Conservation (phyloP, 2,888 invertebrate genomes). For the Ptychoptera contaminata region DNA sequence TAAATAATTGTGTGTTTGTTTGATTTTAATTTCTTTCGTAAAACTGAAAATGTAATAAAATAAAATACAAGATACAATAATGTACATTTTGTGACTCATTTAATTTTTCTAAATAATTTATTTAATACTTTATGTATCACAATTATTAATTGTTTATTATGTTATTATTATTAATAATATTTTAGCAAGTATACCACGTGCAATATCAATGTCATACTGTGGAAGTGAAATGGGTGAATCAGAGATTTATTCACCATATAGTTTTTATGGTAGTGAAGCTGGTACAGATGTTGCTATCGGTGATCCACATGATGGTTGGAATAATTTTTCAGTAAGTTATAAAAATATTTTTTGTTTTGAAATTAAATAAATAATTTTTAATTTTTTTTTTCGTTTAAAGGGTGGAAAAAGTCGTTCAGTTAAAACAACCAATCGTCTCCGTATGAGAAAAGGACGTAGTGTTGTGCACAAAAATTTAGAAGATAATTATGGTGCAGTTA, state of each 20-base stretch:
- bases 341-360: not conserved
- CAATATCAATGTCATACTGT: constrained; percentile 61
- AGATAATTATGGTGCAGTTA: constrained; percentile 80
- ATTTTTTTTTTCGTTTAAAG: constrained; percentile 12
- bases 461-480: constrained; percentile 74
- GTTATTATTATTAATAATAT: not conserved
- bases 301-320: constrained; percentile 26
- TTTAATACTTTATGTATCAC: not conserved
- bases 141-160: not conserved
- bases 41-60: too few relatives aligned
- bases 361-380: not conserved
- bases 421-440: constrained; percentile 43
- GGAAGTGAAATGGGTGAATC: constrained; percentile 69
- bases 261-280: constrained; percentile 48
- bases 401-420: constrained; percentile 21
- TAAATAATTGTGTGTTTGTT: too few relatives aligned
- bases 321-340: not conserved
- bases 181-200: constrained; percentile 33
- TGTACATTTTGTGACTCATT: too few relatives aligned
- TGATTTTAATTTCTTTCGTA: too few relatives aligned
- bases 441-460: constrained; percentile 64
- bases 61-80: too few relatives aligned
- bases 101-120: not conserved
- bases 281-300: constrained; percentile 28
- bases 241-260: constrained; percentile 69